phyloP scores from a whole-genome alignment of 2,888 invertebrate species.

The Drosophila emarginata region DNA sequence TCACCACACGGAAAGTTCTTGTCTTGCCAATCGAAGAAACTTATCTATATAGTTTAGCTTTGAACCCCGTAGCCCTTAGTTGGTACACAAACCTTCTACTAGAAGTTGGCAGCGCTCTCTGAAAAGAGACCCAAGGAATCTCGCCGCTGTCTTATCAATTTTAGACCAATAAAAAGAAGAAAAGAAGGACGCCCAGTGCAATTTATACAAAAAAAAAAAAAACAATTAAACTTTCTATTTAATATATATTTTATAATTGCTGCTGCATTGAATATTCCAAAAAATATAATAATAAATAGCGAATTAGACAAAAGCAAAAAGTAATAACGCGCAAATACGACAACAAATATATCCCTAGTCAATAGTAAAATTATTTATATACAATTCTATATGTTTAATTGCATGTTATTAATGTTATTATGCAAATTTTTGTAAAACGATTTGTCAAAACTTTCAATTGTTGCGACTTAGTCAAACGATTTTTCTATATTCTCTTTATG shows the following conservation, averaged over 20 bases:
- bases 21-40: constrained; percentile 75
- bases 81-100: constrained; percentile 41
- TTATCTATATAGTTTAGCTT: constrained; percentile 65
- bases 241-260: constrained; percentile 38
- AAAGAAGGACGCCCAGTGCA: constrained; percentile 54
- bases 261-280: constrained; percentile 64
- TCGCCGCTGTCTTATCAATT: constrained; percentile 57
- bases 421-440: constrained; percentile 6
- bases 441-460: constrained; percentile 12
- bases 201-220: constrained; percentile 35
- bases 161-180: constrained; percentile 32
- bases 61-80: constrained; percentile 53
- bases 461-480: constrained; percentile 16
- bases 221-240: constrained; percentile 37
- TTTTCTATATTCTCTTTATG: constrained; percentile 6
- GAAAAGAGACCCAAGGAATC: constrained; percentile 47
- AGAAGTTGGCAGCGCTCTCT: background rate
- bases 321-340: constrained; percentile 34
- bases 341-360: constrained; percentile 80
- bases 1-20: constrained; percentile 11
- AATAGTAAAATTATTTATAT: constrained; percentile 81
- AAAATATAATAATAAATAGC: constrained; percentile 53
- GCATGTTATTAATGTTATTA: constrained; percentile 56
- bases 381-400: constrained; percentile 58
- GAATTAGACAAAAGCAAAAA: constrained; percentile 57